Percentiles rank a stretch among this genome's conserved stretches.
These are phyloP conservation scores for Eurytoma californica DNA, from an alignment of 2,888 invertebrate genomes.

Conservation along the genomic window DNA sequence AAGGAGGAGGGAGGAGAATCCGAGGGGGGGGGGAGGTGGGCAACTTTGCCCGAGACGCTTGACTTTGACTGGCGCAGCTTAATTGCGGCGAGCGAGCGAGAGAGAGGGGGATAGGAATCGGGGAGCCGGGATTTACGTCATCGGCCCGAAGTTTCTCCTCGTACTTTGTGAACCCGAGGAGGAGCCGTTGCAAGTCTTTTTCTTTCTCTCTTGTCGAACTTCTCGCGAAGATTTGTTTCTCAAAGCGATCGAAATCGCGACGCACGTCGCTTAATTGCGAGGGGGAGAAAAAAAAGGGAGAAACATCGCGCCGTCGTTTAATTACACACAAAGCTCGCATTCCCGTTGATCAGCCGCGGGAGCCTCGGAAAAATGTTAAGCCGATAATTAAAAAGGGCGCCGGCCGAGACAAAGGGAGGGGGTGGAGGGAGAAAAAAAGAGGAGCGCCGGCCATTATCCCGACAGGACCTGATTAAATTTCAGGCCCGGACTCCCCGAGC, in stretches of 20 bases:
- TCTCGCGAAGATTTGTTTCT: too few relatives aligned
- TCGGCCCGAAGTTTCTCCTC: constrained; percentile 28
- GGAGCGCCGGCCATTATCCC: constrained; percentile 12
- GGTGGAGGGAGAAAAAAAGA: neutral
- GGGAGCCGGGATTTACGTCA: constrained; percentile 31
- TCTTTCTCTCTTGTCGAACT: neutral
- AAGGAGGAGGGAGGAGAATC: constrained; percentile 9
- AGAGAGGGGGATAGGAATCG: constrained; percentile 27
- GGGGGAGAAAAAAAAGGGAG: neutral
- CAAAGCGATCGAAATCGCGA: neutral
- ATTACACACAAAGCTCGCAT: neutral
- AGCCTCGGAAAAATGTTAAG: constrained; percentile 5
- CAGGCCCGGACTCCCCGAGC: constrained; percentile 12
- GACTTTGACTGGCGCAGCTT: constrained; percentile 44
- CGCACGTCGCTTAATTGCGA: neutral
- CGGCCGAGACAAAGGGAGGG: constrained; percentile 15
- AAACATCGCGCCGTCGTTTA: neutral
- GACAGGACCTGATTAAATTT: constrained; percentile 36
- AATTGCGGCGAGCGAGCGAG: constrained; percentile 25
- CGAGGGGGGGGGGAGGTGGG: neutral
- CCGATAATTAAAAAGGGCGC: constrained; percentile 42
- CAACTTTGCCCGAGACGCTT: constrained; percentile 49
- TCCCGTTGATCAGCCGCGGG: neutral
- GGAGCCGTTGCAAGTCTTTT: neutral
- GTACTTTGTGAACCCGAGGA: constrained; percentile 6